Conservation (phyloP, 1,140 invertebrate species). For the Lerema accius region DNA sequence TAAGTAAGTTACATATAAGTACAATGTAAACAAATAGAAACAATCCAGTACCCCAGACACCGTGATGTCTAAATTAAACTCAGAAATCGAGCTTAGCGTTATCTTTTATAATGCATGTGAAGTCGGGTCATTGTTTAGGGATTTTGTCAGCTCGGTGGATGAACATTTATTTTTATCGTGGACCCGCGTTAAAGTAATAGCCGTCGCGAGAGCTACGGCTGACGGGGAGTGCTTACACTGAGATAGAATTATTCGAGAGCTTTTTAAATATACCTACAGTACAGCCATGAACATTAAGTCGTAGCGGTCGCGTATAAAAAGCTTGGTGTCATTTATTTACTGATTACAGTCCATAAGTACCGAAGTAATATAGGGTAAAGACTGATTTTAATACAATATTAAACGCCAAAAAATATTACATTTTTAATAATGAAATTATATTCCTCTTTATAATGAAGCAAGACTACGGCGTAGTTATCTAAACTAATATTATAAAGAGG, state of each 20-base stretch:
- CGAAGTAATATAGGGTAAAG: no score
- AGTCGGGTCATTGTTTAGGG: conserved; percentile 54
- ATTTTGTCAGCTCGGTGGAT: conserved; percentile 51
- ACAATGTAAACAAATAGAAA: no score
- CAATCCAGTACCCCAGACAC: background rate
- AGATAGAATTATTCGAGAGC: conserved; percentile 20
- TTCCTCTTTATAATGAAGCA: no score
- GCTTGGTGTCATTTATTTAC: no score
- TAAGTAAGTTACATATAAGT: no score
- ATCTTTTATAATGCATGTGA: conserved; percentile 30
- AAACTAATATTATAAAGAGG: no score
- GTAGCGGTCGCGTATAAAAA: no score
- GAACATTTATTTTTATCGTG: conserved; percentile 75
- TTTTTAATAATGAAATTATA: no score
- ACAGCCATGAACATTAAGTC: background rate
- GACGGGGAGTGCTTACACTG: conserved; percentile 43
- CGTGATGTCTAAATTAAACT: conserved; percentile 10
- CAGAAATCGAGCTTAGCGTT: conserved; percentile 33
- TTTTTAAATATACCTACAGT: background rate
- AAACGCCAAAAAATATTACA: no score
- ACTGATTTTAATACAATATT: no score
- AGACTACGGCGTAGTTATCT: no score
- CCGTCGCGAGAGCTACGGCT: conserved; percentile 54
- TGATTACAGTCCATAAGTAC: background rate
- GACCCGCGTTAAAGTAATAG: conserved; percentile 65